These are phyloP conservation scores for Limenitis camilla DNA, from an alignment of 2,888 invertebrate species.

Conservation along the genomic window DNA sequence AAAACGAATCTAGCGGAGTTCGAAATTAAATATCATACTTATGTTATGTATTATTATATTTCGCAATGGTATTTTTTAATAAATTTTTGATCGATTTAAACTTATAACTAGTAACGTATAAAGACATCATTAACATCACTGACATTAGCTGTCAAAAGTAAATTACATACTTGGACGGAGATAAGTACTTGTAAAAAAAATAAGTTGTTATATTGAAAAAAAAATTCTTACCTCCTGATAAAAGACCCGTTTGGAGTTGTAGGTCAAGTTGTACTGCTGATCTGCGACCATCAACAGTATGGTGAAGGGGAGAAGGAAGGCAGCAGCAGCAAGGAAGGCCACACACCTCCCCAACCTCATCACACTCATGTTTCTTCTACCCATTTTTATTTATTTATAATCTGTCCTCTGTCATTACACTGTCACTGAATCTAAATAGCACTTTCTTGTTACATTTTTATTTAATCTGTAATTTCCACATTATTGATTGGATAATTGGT, in stretches of 20 bases:
- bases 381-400: slow-evolving; percentile 29
- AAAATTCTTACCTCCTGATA: slow-evolving; percentile 66
- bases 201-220: background rate
- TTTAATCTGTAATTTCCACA: too few species aligned
- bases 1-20: too few species aligned
- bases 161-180: background rate
- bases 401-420: slow-evolving; percentile 6
- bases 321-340: slow-evolving; percentile 75
- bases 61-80: too few species aligned
- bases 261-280: slow-evolving; percentile 75
- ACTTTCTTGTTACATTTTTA: too few species aligned
- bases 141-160: too few species aligned
- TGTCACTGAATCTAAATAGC: too few species aligned
- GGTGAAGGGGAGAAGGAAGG: slow-evolving; percentile 74
- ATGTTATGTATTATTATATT: too few species aligned
- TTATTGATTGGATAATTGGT: too few species aligned
- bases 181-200: background rate
- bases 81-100: too few species aligned
- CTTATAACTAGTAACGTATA: too few species aligned
- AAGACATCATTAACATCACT: too few species aligned
- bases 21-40: too few species aligned
- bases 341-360: slow-evolving; percentile 73
- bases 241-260: slow-evolving; percentile 64
- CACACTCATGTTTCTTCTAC: slow-evolving; percentile 61
- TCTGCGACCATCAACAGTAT: slow-evolving; percentile 77